Evolutionary conservation across 2,888 invertebrate genomes (phyloP).

Genomic region (Orchesellides sinensis): DNA sequence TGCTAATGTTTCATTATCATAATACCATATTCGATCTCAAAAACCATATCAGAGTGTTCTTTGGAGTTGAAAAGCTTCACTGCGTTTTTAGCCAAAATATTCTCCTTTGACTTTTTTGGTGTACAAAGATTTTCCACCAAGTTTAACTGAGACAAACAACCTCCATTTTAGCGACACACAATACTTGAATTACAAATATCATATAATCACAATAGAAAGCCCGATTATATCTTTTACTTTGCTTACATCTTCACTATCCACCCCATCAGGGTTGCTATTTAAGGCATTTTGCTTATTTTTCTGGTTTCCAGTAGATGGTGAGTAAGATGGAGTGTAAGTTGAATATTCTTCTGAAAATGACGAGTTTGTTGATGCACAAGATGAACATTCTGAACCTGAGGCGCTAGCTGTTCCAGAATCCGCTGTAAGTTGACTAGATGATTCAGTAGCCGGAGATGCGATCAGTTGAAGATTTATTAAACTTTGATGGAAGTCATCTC

Average conservation of each 20-base stretch:
- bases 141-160: too few relatives aligned
- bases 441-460: slow-evolving; percentile 76
- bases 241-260: slow-evolving; percentile 47
- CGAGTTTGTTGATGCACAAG: slow-evolving; percentile 44
- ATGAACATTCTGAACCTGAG: not conserved
- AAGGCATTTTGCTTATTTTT: slow-evolving; percentile 18
- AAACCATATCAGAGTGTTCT: slow-evolving; percentile 82
- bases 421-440: slow-evolving; percentile 15
- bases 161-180: too few relatives aligned
- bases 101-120: slow-evolving; percentile 80
- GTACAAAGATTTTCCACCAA: slow-evolving; percentile 82
- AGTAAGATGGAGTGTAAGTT: slow-evolving; percentile 35
- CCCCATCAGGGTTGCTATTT: slow-evolving; percentile 9
- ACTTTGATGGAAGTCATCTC: slow-evolving; percentile 82
- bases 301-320: slow-evolving; percentile 33
- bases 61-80: slow-evolving; percentile 80
- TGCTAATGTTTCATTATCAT: too few relatives aligned
- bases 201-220: too few relatives aligned
- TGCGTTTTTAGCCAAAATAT: slow-evolving; percentile 81
- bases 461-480: slow-evolving; percentile 80
- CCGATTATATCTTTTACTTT: not conserved
- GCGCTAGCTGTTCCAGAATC: slow-evolving; percentile 36
- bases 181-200: not conserved
- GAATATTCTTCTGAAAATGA: slow-evolving; percentile 56
- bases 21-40: slow-evolving; percentile 78